A percentile compares a stretch with the other conserved stretches of the same genome.
Evolutionary conservation across 2,113 vertebrate species (phyloP).

Genomic region (Phasianus colchicus): DNA sequence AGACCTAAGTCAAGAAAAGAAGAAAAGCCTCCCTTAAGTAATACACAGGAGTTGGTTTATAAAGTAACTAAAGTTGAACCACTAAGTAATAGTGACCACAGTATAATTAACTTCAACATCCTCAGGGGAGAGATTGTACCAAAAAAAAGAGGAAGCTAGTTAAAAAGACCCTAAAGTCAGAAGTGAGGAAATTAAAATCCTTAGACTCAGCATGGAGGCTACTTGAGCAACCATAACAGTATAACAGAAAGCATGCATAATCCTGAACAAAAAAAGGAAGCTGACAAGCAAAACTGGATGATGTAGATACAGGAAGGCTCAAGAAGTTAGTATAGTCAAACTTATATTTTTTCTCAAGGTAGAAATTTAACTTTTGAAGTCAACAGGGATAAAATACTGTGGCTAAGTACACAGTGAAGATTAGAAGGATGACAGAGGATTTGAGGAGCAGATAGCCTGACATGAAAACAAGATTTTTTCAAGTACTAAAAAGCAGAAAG

Average conservation of each 20-base stretch:
- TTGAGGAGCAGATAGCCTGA: conserved; percentile 59
- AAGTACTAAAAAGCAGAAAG: conserved; percentile 56
- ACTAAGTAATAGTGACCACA: conserved; percentile 76
- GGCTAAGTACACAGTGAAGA: conserved; percentile 43
- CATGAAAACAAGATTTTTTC: conserved; percentile 63
- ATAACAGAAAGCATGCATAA: conserved; percentile 52
- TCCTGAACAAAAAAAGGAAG: conserved; percentile 6
- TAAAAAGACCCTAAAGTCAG: conserved; percentile 74
- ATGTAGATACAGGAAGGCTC: neutral
- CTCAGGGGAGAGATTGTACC: conserved; percentile 67
- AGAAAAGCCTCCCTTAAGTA: conserved; percentile 49
- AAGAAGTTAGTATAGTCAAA: neutral
- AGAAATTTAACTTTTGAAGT: conserved; percentile 36
- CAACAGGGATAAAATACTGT: conserved; percentile 39
- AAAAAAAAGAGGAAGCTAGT: conserved; percentile 71
- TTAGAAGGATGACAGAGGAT: conserved; percentile 70
- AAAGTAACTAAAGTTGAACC: conserved; percentile 65
- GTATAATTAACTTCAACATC: conserved; percentile 75
- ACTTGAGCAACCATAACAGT: conserved; percentile 58
- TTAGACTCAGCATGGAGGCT: conserved; percentile 73
- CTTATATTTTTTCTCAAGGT: conserved; percentile 10
- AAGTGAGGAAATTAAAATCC: conserved; percentile 77
- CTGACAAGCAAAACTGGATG: conserved; percentile 30
- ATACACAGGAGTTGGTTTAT: conserved; percentile 60
- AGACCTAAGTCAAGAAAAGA: conserved; percentile 51